phyloP scores from a whole-genome alignment of 1,140 invertebrate species.

The Stenopsyche tienmushanensis region DNA sequence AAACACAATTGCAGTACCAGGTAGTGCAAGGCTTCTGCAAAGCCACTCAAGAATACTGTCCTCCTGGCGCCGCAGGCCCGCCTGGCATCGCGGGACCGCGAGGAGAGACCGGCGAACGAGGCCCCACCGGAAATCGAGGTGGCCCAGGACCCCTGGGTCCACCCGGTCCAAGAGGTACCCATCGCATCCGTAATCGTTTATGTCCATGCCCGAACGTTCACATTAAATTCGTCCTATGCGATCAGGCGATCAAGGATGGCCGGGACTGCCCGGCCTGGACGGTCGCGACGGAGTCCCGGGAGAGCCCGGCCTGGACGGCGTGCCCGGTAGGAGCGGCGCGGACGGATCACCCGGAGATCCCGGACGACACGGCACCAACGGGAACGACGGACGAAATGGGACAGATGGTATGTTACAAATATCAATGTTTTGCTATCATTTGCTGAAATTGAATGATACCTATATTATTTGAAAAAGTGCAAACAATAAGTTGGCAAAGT shows the following conservation, averaged over 20 bases:
- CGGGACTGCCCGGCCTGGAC: constrained; percentile 74
- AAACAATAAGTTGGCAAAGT: no score
- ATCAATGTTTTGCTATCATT: neutral
- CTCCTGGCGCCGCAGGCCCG: constrained; percentile 68
- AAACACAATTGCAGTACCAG: constrained; percentile 58
- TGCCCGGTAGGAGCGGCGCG: constrained; percentile 75
- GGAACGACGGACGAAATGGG: constrained; percentile 68
- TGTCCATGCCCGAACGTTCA: no score
- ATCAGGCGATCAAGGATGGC: constrained; percentile 60
- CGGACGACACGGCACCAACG: constrained; percentile 68
- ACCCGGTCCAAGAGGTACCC: constrained; percentile 60
- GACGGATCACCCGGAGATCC: constrained; percentile 70
- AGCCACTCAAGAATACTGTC: constrained; percentile 77
- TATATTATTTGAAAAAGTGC: no score
- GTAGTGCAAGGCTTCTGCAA: constrained; percentile 75
- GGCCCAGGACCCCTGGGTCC: constrained; percentile 59
- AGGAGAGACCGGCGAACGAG: constrained; percentile 62
- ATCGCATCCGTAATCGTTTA: neutral
- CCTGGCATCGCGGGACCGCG: constrained; percentile 62
- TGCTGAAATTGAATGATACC: neutral
- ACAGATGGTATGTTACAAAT: constrained; percentile 62
- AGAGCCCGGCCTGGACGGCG: constrained; percentile 81
- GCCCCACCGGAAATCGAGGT: constrained; percentile 63
- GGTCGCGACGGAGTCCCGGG: constrained; percentile 84
- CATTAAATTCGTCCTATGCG: no score